Conservation (phyloP, 2,888 invertebrate genomes). For the Cantharis flavilabris region DNA sequence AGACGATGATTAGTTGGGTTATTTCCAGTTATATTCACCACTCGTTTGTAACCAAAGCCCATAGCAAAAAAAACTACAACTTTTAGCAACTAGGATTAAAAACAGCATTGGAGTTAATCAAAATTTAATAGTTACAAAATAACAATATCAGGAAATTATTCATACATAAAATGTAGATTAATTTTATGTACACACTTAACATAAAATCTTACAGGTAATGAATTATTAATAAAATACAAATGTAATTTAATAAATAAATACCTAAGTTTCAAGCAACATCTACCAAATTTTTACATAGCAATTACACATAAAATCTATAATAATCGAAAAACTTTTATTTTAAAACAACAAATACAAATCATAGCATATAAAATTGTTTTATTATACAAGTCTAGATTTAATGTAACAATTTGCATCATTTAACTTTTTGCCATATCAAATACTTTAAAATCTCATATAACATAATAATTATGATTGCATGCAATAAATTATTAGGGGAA, state of each 20-base stretch:
- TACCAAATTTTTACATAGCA: neutral
- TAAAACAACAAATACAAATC: neutral
- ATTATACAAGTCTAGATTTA: neutral
- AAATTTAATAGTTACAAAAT: neutral
- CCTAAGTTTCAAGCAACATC: neutral
- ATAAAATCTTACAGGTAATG: neutral
- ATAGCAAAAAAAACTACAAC: too few species aligned
- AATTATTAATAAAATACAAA: neutral
- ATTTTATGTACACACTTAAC: neutral
- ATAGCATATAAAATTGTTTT: neutral
- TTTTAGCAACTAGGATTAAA: neutral
- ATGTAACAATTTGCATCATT: neutral
- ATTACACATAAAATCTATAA: neutral
- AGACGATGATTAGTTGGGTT: too few species aligned
- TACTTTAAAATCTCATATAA: neutral
- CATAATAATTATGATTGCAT: neutral
- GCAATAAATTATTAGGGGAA: neutral
- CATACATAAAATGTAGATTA: neutral
- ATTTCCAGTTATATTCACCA: too few species aligned
- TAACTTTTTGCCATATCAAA: neutral
- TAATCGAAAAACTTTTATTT: neutral
- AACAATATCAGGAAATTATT: neutral
- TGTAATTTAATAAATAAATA: neutral
- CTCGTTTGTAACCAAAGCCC: too few species aligned
- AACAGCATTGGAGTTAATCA: neutral